Conservation (phyloP, 1,140 invertebrate species). For the Cotesia chilonis region DNA sequence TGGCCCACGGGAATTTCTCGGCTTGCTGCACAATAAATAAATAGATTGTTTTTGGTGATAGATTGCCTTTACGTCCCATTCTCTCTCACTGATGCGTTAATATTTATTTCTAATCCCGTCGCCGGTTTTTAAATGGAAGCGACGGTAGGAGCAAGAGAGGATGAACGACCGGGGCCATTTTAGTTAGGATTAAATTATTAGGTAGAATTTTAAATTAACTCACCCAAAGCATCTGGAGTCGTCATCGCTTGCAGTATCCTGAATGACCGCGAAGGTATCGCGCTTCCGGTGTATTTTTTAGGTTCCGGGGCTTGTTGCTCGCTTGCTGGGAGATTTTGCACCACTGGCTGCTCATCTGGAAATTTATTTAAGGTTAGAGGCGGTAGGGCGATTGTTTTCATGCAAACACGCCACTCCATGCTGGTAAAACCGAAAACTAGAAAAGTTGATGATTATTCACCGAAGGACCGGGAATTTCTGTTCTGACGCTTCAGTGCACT, state of each 20-base stretch:
- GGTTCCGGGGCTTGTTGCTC: slow-evolving; percentile 76
- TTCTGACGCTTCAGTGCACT: slow-evolving; percentile 55
- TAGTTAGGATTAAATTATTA: too few species aligned
- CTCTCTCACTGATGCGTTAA: slow-evolving; percentile 15
- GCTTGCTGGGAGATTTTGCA: slow-evolving; percentile 72
- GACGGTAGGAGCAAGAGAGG: slow-evolving; percentile 20
- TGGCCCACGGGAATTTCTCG: slow-evolving; percentile 63
- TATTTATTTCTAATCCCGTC: not conserved
- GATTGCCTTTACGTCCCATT: slow-evolving; percentile 22
- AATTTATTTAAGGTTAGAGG: not conserved
- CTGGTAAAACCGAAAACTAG: too few species aligned
- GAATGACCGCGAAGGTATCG: slow-evolving; percentile 87
- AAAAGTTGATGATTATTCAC: slow-evolving; percentile 42
- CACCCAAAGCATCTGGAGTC: slow-evolving; percentile 67
- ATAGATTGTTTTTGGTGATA: slow-evolving; percentile 58
- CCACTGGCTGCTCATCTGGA: slow-evolving; percentile 56
- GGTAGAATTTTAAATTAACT: slow-evolving; percentile 30
- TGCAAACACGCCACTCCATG: too few species aligned
- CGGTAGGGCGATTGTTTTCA: not conserved
- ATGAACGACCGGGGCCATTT: not conserved
- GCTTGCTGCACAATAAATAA: slow-evolving; percentile 52
- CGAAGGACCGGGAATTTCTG: slow-evolving; percentile 60
- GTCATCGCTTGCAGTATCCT: slow-evolving; percentile 86
- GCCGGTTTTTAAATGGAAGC: slow-evolving; percentile 4
- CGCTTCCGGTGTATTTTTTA: slow-evolving; percentile 81